Base-by-base conservation (phyloP, 1,140 invertebrate genomes). In the Mylabris phalerata region DNA sequence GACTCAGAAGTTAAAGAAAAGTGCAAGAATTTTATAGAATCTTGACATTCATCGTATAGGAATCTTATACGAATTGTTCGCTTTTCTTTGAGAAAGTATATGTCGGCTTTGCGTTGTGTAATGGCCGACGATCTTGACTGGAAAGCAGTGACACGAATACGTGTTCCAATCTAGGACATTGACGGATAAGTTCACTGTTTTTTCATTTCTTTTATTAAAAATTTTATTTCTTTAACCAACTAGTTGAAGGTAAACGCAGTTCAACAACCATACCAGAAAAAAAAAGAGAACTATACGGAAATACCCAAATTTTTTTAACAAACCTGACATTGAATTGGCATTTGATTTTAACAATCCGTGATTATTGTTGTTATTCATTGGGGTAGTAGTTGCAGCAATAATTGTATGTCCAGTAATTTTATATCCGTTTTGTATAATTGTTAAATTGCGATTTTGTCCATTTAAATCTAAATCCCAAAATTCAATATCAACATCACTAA, bases 401-500 rank as follows among this genome's bases (percentile, higher is more conserved):
- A 74, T 62, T 6, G 70, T 73, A 51, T 74, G 73, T 51, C 69
- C 68, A 10, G 58, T 58, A 45, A 69, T 55, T 48, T 60, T 66
- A 57, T 67, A 71, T 50, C 66, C 71, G 55, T 69, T 69, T 47
- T 69, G 72, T 27, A 72, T 61, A 38, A 71, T 66, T 9, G 65
- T 63, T 40, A 73, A 49, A 47, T 66, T 64, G 40, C 11, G 41
- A 59, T 69, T 69, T 52, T 73, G 69, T 27, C 64, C 65, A 55
- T 71, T 71, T 45, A 73, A 48, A 58, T 75, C 73, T 66, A 75
- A 81, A 59, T 90, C 84, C 89, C 89, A 93, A 55, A 92, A 79
- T 63, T 92, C 89, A 45, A 91, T 78, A 61, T 90, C 88, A 50
- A 86, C 84, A 68, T 88, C 77, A 70, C 87, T 75, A 71, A 83